These are phyloP conservation scores for Drosophila affinis DNA, from an alignment of 2,888 invertebrate species.

Conservation along the genomic window DNA sequence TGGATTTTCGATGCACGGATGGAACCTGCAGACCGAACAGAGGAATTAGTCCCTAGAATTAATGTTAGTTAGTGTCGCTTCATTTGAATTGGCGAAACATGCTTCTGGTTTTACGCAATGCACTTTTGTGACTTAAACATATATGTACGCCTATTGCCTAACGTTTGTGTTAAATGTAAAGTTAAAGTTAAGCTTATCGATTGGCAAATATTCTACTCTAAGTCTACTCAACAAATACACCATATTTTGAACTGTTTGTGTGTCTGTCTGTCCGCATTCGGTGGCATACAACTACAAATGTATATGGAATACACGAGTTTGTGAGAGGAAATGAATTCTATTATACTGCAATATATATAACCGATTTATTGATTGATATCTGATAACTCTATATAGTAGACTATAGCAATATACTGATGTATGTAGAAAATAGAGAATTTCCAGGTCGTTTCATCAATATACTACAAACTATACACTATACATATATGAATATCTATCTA, in stretches of 20 bases:
- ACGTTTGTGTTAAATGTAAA: constrained; percentile 68
- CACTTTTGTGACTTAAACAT: constrained; percentile 59
- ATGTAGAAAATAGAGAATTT: constrained; percentile 63
- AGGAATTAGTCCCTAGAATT: constrained; percentile 61
- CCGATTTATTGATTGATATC: constrained; percentile 48
- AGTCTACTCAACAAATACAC: constrained; percentile 31
- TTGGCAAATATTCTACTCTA: constrained; percentile 43
- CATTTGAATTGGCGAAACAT: constrained; percentile 46
- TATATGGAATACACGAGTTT: constrained; percentile 4
- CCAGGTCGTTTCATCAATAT: constrained; percentile 51
- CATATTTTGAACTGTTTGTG: constrained; percentile 31
- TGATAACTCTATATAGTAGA: constrained; percentile 31
- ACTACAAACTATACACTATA: neutral
- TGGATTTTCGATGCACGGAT: constrained; percentile 22
- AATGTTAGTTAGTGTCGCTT: constrained; percentile 63
- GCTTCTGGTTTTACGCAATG: constrained; percentile 38
- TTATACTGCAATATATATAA: constrained; percentile 53
- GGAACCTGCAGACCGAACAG: constrained; percentile 44
- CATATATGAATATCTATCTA: constrained; percentile 6
- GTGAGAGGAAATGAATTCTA: constrained; percentile 20
- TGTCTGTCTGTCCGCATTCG: constrained; percentile 20
- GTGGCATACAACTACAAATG: constrained; percentile 2
- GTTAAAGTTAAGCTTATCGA: constrained; percentile 46
- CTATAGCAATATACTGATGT: constrained; percentile 38
- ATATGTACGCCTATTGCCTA: constrained; percentile 48